Conservation (phyloP, 2,888 invertebrate genomes). For the Thumatha senex region DNA sequence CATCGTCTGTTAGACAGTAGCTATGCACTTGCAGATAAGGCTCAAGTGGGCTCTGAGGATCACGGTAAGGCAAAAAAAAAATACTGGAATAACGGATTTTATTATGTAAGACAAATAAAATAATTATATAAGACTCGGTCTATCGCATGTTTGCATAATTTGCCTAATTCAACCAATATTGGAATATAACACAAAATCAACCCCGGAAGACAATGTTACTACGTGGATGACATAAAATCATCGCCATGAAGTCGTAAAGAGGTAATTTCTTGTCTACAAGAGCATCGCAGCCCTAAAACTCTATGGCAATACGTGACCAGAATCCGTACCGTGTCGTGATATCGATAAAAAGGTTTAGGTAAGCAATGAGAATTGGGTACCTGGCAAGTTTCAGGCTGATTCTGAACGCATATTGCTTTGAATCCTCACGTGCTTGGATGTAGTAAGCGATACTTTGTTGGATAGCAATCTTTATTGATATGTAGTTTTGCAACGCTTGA, state of each 20-base stretch:
- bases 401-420: conserved; percentile 17
- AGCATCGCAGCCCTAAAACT: conserved; percentile 56
- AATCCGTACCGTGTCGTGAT: conserved; percentile 44
- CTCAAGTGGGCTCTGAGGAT: too few relatives aligned
- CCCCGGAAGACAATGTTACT: conserved; percentile 68
- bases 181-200: conserved; percentile 59
- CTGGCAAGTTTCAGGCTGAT: conserved; percentile 23
- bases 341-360: conserved; percentile 29
- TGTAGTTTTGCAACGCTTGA: conserved; percentile 8
- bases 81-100: too few relatives aligned
- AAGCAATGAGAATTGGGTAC: conserved; percentile 26
- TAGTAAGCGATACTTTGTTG: conserved; percentile 18
- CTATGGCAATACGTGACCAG: conserved; percentile 59
- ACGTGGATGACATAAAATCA: conserved; percentile 71
- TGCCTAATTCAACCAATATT: conserved; percentile 44
- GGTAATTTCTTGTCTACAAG: conserved; percentile 71
- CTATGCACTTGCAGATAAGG: too few relatives aligned
- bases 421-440: conserved; percentile 11
- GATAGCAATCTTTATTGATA: conserved; percentile 20
- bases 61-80: too few relatives aligned
- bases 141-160: conserved; percentile 31
- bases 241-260: conserved; percentile 67
- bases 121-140: background rate
- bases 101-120: too few relatives aligned
- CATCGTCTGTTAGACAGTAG: too few relatives aligned